Base-by-base conservation (phyloP, 2,888 invertebrate species). In the Galeruca laticollis region DNA sequence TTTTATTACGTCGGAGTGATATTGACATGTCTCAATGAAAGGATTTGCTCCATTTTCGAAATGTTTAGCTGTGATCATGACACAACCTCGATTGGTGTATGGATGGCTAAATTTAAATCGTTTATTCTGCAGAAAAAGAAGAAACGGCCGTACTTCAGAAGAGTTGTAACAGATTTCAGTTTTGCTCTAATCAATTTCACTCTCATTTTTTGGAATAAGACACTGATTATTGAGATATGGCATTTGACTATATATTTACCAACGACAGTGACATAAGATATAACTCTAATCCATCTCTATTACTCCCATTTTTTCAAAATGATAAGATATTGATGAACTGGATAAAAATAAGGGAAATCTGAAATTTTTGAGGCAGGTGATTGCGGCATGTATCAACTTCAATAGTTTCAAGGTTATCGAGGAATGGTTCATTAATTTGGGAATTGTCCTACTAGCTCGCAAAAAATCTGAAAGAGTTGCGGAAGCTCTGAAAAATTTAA, bases 1-100 rank as follows among this genome's bases (percentile, higher is more conserved):
- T 67, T 67, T 60, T 67, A 67, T 60, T 67, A 67, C 49, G 68
- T 57, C 43, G 57, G 54, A n/a, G 68, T 68, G 3, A 49, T 61
- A 2, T 21, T 54, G n/a, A 54, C 61, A 10, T 40, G 8, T 6
- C 56, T 63, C 18, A 63, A 63, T 40, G 52, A 51, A 8, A 63
- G 64, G 49, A 37, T 69, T 9, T 59, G 47, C 15, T 40, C 63
- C 13, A 51, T 63, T 33, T 13, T 59, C 21, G 64, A 69, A 64
- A 49, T 69, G 40, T 21, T 52, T 20, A 69, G 49, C 37, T 63
- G 40, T 31, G 56, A 59, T 13, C 63, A 69, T 1, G 60, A 69
- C 26, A 31, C 63, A 13, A 52, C 52, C 2, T 69, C 64, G 10
- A 64, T 64, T 31, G 69, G 60, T 11, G 15, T 56, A 20, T 62